Percentiles rank a stretch among this genome's conserved stretches.
These are phyloP conservation scores for Nomada fucata DNA, from an alignment of 2,888 invertebrate genomes.

Conservation along the genomic window DNA sequence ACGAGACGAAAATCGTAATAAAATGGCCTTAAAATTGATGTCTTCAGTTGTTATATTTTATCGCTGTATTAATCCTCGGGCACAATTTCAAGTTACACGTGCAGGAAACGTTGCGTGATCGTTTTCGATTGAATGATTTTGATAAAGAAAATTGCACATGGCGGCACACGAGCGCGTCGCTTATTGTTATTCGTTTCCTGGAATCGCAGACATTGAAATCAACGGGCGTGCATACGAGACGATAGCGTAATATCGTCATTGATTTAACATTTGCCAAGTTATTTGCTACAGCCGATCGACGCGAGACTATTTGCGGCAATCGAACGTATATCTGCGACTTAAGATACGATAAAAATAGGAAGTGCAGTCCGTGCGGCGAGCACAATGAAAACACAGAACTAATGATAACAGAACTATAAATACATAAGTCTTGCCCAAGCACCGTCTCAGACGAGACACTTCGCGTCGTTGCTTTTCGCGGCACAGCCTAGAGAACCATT, in stretches of 20 bases:
- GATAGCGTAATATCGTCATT: constrained; percentile 13
- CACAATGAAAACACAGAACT: neutral
- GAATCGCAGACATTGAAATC: constrained; percentile 8
- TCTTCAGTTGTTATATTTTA: neutral
- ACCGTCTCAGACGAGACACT: no score
- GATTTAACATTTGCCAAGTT: constrained; percentile 42
- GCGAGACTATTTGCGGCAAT: constrained; percentile 31
- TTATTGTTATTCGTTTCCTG: constrained; percentile 5
- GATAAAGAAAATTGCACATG: constrained; percentile 5
- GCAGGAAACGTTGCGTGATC: neutral
- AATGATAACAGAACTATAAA: constrained; percentile 12
- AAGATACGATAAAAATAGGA: constrained; percentile 26
- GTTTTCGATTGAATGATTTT: neutral
- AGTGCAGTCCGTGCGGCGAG: neutral
- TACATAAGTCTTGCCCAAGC: neutral
- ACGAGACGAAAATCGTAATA: no score
- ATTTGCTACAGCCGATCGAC: constrained; percentile 32
- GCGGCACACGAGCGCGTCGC: no score
- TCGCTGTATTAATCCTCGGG: neutral
- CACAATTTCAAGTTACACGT: neutral
- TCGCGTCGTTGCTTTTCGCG: no score
- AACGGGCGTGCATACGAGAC: neutral
- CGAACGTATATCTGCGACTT: constrained; percentile 35
- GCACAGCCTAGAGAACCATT: no score
- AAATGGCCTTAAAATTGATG: no score